Evolutionary conservation across 2,888 invertebrate genomes (phyloP).

Genomic region (Lycocerus yunnanus): DNA sequence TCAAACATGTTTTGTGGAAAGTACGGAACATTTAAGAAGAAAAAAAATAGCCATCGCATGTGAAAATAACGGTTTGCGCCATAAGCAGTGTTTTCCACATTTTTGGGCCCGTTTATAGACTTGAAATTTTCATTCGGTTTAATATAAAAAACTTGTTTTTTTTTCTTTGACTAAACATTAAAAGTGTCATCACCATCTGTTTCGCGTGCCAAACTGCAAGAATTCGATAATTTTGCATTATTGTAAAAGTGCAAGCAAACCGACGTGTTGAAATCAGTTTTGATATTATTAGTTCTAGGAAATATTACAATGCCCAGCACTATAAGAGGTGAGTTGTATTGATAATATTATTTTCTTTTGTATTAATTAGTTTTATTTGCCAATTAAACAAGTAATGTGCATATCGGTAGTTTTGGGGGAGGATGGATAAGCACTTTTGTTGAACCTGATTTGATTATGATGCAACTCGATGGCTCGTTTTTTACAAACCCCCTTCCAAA

Average conservation of each 20-base stretch:
- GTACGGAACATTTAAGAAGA: constrained; percentile 51
- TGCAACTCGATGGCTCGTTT: background rate
- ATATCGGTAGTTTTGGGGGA: background rate
- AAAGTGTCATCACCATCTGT: constrained; percentile 9
- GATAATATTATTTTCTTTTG: background rate
- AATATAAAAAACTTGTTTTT: background rate
- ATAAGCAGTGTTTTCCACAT: background rate
- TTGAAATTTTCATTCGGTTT: background rate
- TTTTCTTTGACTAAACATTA: background rate
- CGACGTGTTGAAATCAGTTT: constrained; percentile 22
- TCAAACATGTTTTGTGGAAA: constrained; percentile 48
- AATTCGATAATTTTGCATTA: constrained; percentile 30
- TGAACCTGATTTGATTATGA: background rate
- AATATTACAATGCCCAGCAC: constrained; percentile 56
- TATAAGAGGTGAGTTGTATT: constrained; percentile 54
- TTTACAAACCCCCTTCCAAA: background rate
- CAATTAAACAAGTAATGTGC: background rate
- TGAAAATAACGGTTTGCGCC: background rate
- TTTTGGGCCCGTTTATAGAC: background rate
- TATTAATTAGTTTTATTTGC: background rate
- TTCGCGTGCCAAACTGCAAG: constrained; percentile 11
- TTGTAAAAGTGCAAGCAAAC: constrained; percentile 26
- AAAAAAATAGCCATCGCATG: constrained; percentile 45
- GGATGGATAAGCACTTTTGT: background rate
- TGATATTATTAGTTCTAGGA: constrained; percentile 38